Conservation (phyloP, 2,797 vertebrate species). For the Dipus sagitta region DNA sequence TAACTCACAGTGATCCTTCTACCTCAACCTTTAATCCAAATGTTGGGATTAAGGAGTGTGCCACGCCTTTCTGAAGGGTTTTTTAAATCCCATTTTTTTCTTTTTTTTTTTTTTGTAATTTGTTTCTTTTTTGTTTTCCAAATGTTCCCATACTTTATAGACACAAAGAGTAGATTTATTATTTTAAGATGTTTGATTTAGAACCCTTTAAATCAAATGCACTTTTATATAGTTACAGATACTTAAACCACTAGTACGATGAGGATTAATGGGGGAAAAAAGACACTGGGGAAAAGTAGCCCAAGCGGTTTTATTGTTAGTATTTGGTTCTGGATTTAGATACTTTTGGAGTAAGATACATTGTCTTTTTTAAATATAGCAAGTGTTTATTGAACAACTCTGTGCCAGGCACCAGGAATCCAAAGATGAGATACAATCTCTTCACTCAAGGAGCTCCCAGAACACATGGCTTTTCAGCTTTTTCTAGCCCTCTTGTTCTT, state of each 20-base stretch:
- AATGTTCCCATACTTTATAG: not conserved
- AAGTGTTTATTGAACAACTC: constrained; percentile 37
- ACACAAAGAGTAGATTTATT: not conserved
- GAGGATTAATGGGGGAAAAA: not conserved
- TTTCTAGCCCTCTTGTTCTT: not conserved
- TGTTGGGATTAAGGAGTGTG: no score
- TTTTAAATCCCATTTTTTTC: not conserved
- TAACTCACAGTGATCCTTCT: no score
- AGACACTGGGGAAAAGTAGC: not conserved
- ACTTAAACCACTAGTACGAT: not conserved
- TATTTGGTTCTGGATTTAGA: constrained; percentile 13
- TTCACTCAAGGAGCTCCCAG: not conserved
- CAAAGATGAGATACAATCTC: constrained; percentile 13
- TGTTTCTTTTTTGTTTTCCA: not conserved
- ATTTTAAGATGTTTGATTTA: constrained; percentile 34
- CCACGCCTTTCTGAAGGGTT: not conserved
- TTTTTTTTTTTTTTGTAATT: not conserved
- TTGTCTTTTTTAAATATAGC: constrained; percentile 44
- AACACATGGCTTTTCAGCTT: constrained; percentile 32
- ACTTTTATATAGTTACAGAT: constrained; percentile 33
- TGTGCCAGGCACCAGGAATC: constrained; percentile 42
- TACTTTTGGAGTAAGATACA: not conserved
- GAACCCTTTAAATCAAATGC: constrained; percentile 40
- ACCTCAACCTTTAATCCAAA: no score
- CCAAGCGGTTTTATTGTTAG: constrained; percentile 7